These are phyloP conservation scores for Eugnorisma glareosa DNA, from an alignment of 2,888 invertebrate genomes.

Conservation along the genomic window DNA sequence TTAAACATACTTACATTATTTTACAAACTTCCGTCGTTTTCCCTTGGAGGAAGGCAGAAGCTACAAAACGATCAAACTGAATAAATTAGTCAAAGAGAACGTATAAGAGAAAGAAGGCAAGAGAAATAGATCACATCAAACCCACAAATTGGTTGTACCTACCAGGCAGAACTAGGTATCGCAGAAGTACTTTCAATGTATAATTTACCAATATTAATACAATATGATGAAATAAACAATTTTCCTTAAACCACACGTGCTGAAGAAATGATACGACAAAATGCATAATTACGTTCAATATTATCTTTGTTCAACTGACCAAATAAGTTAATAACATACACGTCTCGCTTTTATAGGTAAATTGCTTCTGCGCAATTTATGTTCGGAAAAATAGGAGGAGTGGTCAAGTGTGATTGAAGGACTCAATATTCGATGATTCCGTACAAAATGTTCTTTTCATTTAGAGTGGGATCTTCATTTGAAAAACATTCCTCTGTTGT, in stretches of 20 bases:
- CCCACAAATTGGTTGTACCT: not conserved
- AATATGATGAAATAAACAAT: constrained; percentile 2
- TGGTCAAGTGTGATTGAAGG: not conserved
- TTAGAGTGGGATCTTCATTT: not conserved
- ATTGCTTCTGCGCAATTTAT: constrained; percentile 19
- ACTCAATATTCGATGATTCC: not conserved
- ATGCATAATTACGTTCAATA: constrained; percentile 12
- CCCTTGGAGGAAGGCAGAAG: not conserved
- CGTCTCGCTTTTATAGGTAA: constrained; percentile 21
- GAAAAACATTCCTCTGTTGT: not conserved
- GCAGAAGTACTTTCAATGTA: not conserved
- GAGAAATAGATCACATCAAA: not conserved
- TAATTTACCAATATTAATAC: not conserved
- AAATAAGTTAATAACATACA: constrained; percentile 28
- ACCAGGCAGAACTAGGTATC: not conserved
- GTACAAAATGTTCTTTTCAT: not conserved
- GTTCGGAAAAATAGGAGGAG: constrained; percentile 2
- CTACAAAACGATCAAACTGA: not conserved
- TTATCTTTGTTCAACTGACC: constrained; percentile 34
- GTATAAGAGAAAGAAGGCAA: not conserved
- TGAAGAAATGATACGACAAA: constrained; percentile 15
- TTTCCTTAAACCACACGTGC: constrained; percentile 16
- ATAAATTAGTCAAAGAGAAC: not conserved
- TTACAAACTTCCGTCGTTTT: not conserved
- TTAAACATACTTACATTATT: not conserved